These are phyloP conservation scores for Labeo rohita DNA, from an alignment of 2,113 vertebrate species.

Conservation along the genomic window DNA sequence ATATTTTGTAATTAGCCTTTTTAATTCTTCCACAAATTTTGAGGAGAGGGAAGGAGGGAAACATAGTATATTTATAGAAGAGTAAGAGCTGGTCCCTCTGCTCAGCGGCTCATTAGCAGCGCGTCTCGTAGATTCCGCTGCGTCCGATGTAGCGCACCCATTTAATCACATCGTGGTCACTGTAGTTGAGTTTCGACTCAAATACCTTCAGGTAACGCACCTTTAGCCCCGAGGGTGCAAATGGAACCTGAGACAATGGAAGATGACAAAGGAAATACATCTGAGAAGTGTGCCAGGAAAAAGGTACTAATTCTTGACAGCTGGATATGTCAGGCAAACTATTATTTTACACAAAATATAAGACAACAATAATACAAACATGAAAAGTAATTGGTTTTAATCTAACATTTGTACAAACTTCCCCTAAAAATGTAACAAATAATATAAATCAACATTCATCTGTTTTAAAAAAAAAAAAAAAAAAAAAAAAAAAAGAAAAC, in stretches of 20 bases:
- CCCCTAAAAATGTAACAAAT: too few relatives aligned
- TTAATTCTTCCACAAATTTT: constrained; percentile 67
- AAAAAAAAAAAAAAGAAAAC: not conserved
- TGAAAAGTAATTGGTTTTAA: not conserved
- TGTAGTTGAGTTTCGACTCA: constrained; percentile 99
- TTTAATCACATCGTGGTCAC: constrained; percentile 99
- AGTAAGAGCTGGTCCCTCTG: constrained; percentile 12
- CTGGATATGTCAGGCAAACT: not conserved
- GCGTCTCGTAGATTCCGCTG: constrained; percentile 98
- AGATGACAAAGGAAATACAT: not conserved
- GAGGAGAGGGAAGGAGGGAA: constrained; percentile 23
- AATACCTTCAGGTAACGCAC: constrained; percentile 99
- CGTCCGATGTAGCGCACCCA: constrained; percentile 99
- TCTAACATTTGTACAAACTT: not conserved
- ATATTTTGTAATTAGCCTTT: constrained; percentile 63
- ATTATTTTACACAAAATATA: not conserved
- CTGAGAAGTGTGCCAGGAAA: not conserved
- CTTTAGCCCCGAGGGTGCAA: constrained; percentile 97
- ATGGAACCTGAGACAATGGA: constrained; percentile 84
- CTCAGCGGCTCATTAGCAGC: constrained; percentile 63
- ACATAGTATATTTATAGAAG: constrained; percentile 28
- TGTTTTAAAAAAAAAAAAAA: too few relatives aligned
- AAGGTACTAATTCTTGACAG: not conserved
- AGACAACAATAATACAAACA: not conserved
- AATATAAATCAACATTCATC: too few relatives aligned